These are phyloP conservation scores for Prochilodus magdalenae DNA, from an alignment of 2,113 vertebrate genomes.

Conservation along the genomic window DNA sequence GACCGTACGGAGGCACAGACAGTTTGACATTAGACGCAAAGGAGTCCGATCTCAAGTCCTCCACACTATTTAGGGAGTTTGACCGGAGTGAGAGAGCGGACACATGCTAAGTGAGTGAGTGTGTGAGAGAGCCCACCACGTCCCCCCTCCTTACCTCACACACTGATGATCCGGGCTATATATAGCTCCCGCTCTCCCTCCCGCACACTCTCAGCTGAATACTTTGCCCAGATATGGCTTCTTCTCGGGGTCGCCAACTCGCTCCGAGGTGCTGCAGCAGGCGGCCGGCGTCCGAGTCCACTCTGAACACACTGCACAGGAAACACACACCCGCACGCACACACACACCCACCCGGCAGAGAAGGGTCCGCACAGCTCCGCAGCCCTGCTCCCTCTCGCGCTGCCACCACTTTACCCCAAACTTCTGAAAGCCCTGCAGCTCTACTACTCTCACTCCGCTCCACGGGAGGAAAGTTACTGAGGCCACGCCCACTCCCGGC, in stretches of 20 bases:
- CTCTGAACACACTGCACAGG: background rate
- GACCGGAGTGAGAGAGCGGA: background rate
- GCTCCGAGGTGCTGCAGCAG: constrained; percentile 52
- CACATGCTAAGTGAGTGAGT: background rate
- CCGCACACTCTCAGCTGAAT: constrained; percentile 75
- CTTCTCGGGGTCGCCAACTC: constrained; percentile 69
- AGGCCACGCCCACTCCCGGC: background rate
- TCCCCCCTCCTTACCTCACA: constrained; percentile 24
- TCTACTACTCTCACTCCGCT: constrained; percentile 49
- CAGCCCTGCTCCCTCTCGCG: background rate
- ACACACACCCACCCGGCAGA: background rate
- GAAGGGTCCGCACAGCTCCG: background rate
- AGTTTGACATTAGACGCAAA: background rate
- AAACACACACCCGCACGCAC: constrained; percentile 27
- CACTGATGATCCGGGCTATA: background rate
- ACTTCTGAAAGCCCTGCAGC: background rate
- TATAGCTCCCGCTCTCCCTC: constrained; percentile 63
- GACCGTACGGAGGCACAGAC: background rate
- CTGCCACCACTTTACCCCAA: constrained; percentile 4
- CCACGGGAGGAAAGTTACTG: constrained; percentile 64
- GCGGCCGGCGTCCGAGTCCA: constrained; percentile 34
- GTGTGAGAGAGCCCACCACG: background rate
- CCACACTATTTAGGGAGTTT: background rate
- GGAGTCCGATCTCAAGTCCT: background rate
- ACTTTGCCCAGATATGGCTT: constrained; percentile 91